Percentiles rank a stretch among this genome's conserved stretches.
Conservation (phyloP, 2,888 invertebrate genomes). For the Xestia ashworthii region DNA sequence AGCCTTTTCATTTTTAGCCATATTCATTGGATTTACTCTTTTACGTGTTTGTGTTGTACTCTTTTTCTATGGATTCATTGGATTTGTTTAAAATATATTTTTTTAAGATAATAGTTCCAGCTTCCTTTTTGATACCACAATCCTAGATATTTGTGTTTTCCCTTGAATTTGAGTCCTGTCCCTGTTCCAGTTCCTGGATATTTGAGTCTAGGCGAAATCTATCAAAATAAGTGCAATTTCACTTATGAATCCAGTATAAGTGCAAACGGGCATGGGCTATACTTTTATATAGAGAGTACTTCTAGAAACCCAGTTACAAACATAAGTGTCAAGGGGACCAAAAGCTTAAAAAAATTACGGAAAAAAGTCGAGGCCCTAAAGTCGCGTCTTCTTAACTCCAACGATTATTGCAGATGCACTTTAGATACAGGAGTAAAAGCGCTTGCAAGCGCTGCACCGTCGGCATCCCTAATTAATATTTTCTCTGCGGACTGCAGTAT, state of each 20-base stretch:
- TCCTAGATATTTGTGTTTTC: background rate
- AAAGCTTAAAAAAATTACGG: accelerated
- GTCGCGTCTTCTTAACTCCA: constrained; percentile 21
- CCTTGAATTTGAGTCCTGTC: no score
- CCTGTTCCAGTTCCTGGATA: no score
- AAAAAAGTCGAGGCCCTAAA: background rate
- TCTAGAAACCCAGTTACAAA: background rate
- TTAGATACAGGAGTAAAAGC: constrained; percentile 68
- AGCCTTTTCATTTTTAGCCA: background rate
- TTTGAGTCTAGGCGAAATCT: background rate
- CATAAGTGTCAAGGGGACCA: background rate
- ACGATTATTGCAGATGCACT: constrained; percentile 58
- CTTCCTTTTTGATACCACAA: background rate
- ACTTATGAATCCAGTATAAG: background rate
- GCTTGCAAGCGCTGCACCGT: constrained; percentile 79
- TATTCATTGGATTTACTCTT: background rate
- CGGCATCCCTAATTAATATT: constrained; percentile 89
- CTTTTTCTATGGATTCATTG: background rate
- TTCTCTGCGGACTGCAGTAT: constrained; percentile 79
- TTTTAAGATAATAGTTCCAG: background rate
- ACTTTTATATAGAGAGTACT: background rate
- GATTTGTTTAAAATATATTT: background rate
- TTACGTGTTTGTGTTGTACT: no score
- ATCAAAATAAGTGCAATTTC: background rate
- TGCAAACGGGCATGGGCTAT: background rate